phyloP scores from a whole-genome alignment of 2,113 vertebrate species.

The Struthidea cinerea region DNA sequence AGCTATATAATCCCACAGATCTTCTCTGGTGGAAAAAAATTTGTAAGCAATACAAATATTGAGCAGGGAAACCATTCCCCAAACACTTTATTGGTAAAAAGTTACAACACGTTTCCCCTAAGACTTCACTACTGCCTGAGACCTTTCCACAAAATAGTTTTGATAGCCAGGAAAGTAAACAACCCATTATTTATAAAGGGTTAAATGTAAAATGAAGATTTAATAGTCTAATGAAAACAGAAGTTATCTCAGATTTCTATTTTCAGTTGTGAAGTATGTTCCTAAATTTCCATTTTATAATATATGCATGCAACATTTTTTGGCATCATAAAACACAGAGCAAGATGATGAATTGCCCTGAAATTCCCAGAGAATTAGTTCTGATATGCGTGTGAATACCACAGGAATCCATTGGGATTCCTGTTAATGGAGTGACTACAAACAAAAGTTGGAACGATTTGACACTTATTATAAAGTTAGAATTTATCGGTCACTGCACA shows the following conservation, averaged over 20 bases:
- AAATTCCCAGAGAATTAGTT: constrained; percentile 55
- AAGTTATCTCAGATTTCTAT: not conserved
- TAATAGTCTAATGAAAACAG: not conserved
- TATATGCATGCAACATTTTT: not conserved
- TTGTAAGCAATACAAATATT: not conserved
- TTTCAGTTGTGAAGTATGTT: not conserved
- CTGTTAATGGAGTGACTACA: constrained; percentile 42
- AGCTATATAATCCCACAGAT: not conserved
- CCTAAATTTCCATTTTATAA: not conserved
- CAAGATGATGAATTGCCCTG: constrained; percentile 35
- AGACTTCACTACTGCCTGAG: not conserved
- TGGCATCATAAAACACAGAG: constrained; percentile 1
- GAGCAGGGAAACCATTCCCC: not conserved
- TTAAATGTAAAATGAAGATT: not conserved
- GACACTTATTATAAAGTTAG: constrained; percentile 25
- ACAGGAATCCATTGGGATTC: not conserved
- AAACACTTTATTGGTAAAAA: not conserved
- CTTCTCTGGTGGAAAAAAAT: not conserved
- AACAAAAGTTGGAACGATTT: constrained; percentile 12
- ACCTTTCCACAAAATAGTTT: not conserved
- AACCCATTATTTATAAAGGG: not conserved
- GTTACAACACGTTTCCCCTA: not conserved
- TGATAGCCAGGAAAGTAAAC: not conserved
- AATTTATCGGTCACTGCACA: constrained; percentile 40
- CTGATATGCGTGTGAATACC: constrained; percentile 43